Evolutionary conservation across 2,888 invertebrate species (phyloP).

Genomic region (Andrena haemorrhoa): DNA sequence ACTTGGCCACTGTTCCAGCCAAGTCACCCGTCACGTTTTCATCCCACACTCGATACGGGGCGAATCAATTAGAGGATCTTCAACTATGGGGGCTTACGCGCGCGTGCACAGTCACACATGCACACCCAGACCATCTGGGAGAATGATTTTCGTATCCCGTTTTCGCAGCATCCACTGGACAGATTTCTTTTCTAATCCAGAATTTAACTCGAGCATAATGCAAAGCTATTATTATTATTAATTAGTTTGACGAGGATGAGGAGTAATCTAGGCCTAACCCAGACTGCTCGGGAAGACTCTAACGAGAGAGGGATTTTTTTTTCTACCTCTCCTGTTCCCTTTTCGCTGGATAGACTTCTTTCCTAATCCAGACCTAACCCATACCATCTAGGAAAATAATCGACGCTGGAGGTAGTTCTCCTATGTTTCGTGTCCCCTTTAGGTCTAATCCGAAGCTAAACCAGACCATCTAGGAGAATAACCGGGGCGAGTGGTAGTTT

Average conservation of each 20-base stretch:
- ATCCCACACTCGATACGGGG: conserved; percentile 57
- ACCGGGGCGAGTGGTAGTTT: too few species aligned
- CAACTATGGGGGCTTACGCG: conserved; percentile 54
- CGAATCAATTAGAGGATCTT: conserved; percentile 69
- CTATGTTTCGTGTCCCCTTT: too few species aligned
- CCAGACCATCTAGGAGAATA: too few species aligned
- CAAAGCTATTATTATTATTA: too few species aligned
- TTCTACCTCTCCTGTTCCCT: too few species aligned
- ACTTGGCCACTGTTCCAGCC: conserved; percentile 61
- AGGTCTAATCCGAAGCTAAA: too few species aligned
- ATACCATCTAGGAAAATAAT: not conserved
- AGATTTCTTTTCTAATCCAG: not conserved
- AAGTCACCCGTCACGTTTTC: conserved; percentile 62
- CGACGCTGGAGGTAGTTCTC: not conserved
- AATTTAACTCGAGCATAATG: too few species aligned
- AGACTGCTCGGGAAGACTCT: too few species aligned
- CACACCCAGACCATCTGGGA: conserved; percentile 40
- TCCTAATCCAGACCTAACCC: too few species aligned
- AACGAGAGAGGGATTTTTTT: too few species aligned
- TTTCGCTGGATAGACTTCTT: not conserved
- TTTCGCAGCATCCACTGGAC: not conserved
- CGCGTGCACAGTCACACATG: conserved; percentile 1
- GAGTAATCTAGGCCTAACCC: too few species aligned
- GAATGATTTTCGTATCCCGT: conserved; percentile 24
- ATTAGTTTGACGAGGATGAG: too few species aligned